A percentile compares a stretch with the other conserved stretches of the same genome.
These are phyloP conservation scores for Aegithalos caudatus DNA, from an alignment of 2,113 vertebrate species.

Conservation along the genomic window DNA sequence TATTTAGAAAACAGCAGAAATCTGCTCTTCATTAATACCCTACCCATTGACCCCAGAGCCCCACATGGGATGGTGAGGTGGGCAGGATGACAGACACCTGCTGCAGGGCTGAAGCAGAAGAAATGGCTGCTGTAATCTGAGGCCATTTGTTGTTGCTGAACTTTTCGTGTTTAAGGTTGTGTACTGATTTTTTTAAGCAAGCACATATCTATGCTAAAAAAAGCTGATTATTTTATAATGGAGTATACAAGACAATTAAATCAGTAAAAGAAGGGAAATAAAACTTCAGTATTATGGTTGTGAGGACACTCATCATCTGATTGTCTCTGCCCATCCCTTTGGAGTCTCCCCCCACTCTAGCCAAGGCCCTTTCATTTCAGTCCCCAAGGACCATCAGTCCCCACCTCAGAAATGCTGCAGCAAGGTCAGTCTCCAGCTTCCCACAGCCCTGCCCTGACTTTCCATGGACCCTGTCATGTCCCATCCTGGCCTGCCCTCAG, in stretches of 20 bases:
- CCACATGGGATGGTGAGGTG: background rate
- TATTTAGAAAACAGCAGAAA: background rate
- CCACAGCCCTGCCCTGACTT: background rate
- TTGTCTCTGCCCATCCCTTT: background rate
- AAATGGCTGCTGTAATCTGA: background rate
- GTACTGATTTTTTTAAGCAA: background rate
- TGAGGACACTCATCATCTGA: accelerated
- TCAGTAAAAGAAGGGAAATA: background rate
- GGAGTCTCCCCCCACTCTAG: accelerated
- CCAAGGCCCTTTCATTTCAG: background rate
- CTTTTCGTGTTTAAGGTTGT: background rate
- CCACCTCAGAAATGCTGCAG: background rate
- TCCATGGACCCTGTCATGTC: no score
- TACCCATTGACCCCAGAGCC: background rate
- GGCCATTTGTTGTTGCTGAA: background rate
- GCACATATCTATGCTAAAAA: background rate
- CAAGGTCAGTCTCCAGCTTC: background rate
- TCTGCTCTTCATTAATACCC: background rate
- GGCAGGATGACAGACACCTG: background rate
- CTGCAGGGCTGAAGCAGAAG: accelerated
- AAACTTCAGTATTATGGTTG: background rate
- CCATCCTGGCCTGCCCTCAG: accelerated
- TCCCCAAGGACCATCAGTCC: background rate
- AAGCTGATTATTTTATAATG: background rate
- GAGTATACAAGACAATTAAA: background rate